These are phyloP conservation scores for Acrobeloides nanus DNA, from an alignment of 2,888 invertebrate species.

Conservation along the genomic window DNA sequence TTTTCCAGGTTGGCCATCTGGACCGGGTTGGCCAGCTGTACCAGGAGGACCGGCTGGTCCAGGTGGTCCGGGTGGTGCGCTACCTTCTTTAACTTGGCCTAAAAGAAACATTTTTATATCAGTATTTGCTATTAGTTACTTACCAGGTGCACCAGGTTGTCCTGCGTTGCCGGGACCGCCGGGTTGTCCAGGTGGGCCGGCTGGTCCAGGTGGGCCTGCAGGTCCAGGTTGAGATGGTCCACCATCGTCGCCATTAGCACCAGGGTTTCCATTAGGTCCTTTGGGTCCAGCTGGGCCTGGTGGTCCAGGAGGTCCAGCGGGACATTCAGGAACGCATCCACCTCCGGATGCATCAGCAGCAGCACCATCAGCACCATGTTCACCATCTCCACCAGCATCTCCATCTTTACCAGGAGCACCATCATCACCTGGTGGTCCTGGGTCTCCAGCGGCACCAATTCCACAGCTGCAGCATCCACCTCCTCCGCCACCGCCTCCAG, in stretches of 20 bases:
- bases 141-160: conserved; percentile 32
- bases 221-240: conserved; percentile 30
- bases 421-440: conserved; percentile 22
- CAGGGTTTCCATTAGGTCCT: conserved; percentile 36
- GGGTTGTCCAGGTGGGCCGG: conserved; percentile 34
- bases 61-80: conserved; percentile 37
- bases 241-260: conserved; percentile 28
- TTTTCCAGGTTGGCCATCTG: conserved; percentile 32
- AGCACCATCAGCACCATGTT: conserved; percentile 26
- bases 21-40: conserved; percentile 30
- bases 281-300: conserved; percentile 23
- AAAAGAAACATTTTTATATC: no score
- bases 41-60: conserved; percentile 39
- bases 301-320: conserved; percentile 40
- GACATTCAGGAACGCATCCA: conserved; percentile 25
- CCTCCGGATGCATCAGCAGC: conserved; percentile 30
- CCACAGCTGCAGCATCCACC: conserved; percentile 18
- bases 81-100: no score
- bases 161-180: conserved; percentile 33
- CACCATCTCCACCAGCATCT: conserved; percentile 26
- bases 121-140: no score
- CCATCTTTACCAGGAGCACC: conserved; percentile 22
- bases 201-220: conserved; percentile 36
- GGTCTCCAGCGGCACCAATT: conserved; percentile 18
- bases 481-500: conserved; percentile 14